Evolutionary conservation across 2,888 invertebrate species (phyloP), one percentile per base, ranked within the genome.

Genomic region (Gymnosoma rotundatum): DNA sequence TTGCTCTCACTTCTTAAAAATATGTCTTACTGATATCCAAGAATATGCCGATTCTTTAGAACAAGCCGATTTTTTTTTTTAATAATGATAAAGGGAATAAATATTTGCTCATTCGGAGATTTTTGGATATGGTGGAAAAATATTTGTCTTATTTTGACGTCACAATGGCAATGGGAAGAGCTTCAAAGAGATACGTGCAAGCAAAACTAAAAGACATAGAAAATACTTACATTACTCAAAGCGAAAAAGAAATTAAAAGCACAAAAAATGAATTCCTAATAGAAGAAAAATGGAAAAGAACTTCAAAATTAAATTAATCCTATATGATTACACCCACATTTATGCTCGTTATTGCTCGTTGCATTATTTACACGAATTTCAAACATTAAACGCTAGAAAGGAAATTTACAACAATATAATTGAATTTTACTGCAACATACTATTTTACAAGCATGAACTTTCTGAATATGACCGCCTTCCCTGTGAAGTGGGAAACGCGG

Each of bases 351-450:
- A n/a, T 25, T 25, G 25, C 25, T 25, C 25, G 25, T 25, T 25
- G 25, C 25, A 4, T n/a, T 58, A 32, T 14, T 6, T 58, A 7
- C 58, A 58, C 6, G 58, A 58, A 32, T 58, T 58, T 58, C 58
- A 58, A 58, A 8, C 58, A 0, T 12, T 32, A 7, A 58, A 58
- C 16, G 10, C 56, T 16, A 16, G 56, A 16, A 58, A 32, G 9
- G 32, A 58, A 58, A 58, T 58, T 7, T 58, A n/a, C 32, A 58
- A 32, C 14, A 58, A 25, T n/a, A 32, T 32, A 7, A 58, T 58
- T 7, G 58, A 58, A 7, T 3, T 58, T 1, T 58, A 8, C 6
- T 32, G 58, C n/a, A 3, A 58, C 16, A 32, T 58, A 4, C 5
- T 58, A 16, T 16, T 58, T 25, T 10, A 16, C 6, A 58, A 58